These are phyloP conservation scores for Prosopocoilus inquinatus DNA, from an alignment of 2,888 invertebrate genomes.

Conservation along the genomic window DNA sequence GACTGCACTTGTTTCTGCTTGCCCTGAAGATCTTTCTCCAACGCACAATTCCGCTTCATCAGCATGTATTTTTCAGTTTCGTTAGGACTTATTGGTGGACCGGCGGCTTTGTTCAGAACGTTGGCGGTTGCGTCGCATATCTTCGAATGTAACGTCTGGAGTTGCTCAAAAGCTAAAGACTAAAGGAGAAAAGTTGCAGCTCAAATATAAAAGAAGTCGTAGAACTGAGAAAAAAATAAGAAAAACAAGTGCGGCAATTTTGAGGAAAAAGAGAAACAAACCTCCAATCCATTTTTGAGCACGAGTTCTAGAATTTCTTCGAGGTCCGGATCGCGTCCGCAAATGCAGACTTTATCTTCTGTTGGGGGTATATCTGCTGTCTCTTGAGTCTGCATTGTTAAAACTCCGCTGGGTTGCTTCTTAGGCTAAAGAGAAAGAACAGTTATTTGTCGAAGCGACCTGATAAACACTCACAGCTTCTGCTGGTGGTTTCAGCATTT, in stretches of 20 bases:
- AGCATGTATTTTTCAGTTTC: constrained; percentile 50
- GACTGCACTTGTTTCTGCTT: constrained; percentile 54
- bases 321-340: constrained; percentile 22
- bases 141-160: constrained; percentile 56
- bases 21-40: constrained; percentile 53
- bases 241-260: constrained; percentile 21
- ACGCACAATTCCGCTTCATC: constrained; percentile 50
- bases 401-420: not conserved
- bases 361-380: not conserved
- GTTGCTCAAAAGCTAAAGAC: constrained; percentile 54
- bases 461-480: not conserved
- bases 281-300: constrained; percentile 38
- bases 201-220: not conserved
- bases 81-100: constrained; percentile 45
- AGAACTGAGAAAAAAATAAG: not conserved
- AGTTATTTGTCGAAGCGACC: not conserved
- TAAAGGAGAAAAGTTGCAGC: constrained; percentile 32
- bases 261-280: constrained; percentile 22
- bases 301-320: constrained; percentile 33
- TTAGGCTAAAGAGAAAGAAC: not conserved
- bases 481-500: constrained; percentile 2
- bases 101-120: constrained; percentile 33
- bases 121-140: constrained; percentile 55
- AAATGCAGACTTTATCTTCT: constrained; percentile 20
- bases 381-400: not conserved